Conservation (phyloP, 2,113 vertebrate genomes). For the Callospermophilus lateralis region DNA sequence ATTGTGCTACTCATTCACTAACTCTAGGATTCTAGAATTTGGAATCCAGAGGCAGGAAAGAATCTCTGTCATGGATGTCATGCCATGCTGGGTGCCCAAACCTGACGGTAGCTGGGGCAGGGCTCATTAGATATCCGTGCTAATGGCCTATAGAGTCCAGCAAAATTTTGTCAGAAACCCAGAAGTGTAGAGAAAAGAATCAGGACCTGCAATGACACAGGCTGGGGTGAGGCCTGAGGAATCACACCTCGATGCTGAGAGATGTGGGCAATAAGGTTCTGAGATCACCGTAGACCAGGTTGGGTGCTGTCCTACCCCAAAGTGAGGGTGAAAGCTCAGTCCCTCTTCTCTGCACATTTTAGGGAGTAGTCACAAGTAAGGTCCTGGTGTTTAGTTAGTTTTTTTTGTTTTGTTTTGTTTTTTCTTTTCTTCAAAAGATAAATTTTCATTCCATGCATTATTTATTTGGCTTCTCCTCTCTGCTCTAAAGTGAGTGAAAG, state of each 20-base stretch:
- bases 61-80: background rate
- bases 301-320: background rate
- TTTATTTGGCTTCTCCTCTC: background rate
- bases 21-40: background rate
- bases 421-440: background rate
- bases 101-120: background rate
- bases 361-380: background rate
- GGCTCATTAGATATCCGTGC: background rate
- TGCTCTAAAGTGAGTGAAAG: background rate
- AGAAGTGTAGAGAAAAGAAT: background rate
- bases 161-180: background rate
- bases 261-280: background rate
- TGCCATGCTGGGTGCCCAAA: background rate
- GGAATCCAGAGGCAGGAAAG: background rate
- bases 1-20: background rate
- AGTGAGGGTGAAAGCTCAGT: background rate
- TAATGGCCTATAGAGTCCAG: background rate
- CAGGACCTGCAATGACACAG: background rate
- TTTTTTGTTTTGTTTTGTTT: background rate
- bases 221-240: background rate
- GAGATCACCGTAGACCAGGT: fast-evolving
- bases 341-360: background rate
- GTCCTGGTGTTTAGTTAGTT: background rate
- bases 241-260: background rate
- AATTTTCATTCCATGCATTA: background rate